A percentile compares a stretch with the other conserved stretches of the same genome.
Conservation (phyloP, 2,113 vertebrate species). For the Numida meleagris region DNA sequence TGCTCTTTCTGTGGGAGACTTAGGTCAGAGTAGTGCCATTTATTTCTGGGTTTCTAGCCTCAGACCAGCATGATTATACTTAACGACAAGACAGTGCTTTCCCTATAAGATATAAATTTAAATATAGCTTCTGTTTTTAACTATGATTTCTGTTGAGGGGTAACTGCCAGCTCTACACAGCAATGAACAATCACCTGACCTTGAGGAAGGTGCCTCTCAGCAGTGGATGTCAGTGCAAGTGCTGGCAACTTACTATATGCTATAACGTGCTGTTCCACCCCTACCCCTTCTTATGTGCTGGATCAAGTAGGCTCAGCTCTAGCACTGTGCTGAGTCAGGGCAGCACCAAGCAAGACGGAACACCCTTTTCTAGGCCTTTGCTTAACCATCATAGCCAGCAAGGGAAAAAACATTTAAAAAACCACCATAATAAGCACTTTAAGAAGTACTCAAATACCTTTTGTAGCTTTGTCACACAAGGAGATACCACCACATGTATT, state of each 20-base stretch:
- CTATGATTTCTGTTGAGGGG: background rate
- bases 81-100: background rate
- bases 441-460: background rate
- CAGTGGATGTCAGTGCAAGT: background rate
- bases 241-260: background rate
- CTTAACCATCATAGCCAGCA: background rate
- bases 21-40: background rate
- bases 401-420: background rate
- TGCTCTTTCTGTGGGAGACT: background rate
- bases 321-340: background rate
- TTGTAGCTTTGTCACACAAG: background rate
- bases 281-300: background rate
- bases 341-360: background rate
- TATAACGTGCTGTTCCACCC: background rate
- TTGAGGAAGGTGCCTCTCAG: background rate
- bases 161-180: background rate
- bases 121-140: background rate
- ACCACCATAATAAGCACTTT: accelerated
- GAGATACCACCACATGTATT: background rate
- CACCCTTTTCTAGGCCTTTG: background rate
- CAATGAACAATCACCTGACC: background rate
- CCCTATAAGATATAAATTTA: background rate
- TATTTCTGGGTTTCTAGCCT: background rate
- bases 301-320: background rate
- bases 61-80: background rate